phyloP scores from a whole-genome alignment of 2,113 vertebrate species.

The Centropus bengalensis region DNA sequence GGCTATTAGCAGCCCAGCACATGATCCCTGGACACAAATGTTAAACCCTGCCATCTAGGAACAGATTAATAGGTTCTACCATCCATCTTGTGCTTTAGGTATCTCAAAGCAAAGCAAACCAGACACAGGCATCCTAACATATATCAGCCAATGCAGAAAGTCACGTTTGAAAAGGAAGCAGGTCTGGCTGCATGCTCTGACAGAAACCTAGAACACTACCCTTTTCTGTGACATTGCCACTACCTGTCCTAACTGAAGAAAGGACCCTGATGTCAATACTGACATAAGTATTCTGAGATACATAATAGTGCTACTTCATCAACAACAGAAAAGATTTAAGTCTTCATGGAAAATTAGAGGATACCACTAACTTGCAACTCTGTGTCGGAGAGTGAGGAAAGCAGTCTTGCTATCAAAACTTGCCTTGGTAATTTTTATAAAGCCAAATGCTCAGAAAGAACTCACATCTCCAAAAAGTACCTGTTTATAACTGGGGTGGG shows the following conservation, averaged over 20 bases:
- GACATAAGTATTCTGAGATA: not conserved
- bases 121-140: not conserved
- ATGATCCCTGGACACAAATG: not conserved
- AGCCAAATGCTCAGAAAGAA: not conserved
- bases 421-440: not conserved
- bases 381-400: not conserved
- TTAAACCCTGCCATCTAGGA: not conserved
- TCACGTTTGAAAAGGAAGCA: not conserved
- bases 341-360: not conserved
- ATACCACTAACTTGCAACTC: not conserved
- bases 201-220: not conserved
- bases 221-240: not conserved
- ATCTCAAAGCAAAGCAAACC: not conserved
- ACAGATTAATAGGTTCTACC: not conserved
- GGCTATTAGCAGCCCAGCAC: not conserved
- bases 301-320: not conserved
- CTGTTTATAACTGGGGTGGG: not conserved
- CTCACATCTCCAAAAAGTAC: not conserved
- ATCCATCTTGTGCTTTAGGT: not conserved
- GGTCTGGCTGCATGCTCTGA: not conserved
- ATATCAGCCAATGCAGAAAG: not conserved
- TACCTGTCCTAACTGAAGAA: not conserved
- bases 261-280: not conserved
- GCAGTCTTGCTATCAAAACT: not conserved
- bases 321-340: not conserved